Base-by-base conservation (phyloP, 2,888 invertebrate species). In the Idaea dimidiata region DNA sequence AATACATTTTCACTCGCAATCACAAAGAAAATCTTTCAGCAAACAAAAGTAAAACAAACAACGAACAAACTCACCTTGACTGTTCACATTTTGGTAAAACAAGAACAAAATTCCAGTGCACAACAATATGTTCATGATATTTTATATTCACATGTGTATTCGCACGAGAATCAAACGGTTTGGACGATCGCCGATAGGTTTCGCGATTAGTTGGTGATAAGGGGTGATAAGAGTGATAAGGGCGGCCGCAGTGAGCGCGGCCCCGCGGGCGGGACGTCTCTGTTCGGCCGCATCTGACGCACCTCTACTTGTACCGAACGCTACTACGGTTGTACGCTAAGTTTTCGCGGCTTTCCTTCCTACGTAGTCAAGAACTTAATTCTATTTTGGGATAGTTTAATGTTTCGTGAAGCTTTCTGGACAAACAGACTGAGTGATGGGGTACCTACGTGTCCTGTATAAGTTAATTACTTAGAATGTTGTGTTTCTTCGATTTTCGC, bases 161-260 rank as follows among this genome's bases (percentile, higher is more conserved):
- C 78, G 87, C 88, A 84, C 82, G 83, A 73, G 78, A 70, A 68
- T 72, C 64, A 70, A 65, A 63, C 66, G 65, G 61, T 65, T 64
- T 67, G 76, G 74, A 76, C 78, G 79, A 80, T 80, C 78, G 80
- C 78, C 83, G 85, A 86, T 87, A 78, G 82, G 87, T 85, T 89
- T 89, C 81, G 91, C 91, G 90, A 89, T 88, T 88, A 80, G 83
- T 83, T 79, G 79, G 61, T 86, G 91, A 90, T 91, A 89, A 87
- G 83, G 81, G 80, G 76, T 87, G 90, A 91, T 91, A 91, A 90
- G 80, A 77, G 77, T 73, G 86, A 87, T 89, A 88, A 82, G 80
- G 78, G 80, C 81, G 76, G 68, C 69, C 67, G 70, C 63, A 65
- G 69, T 70, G 76, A 77, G 73, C 75, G 77, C 77, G 77, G 73